A percentile compares a stretch with the other conserved stretches of the same genome.
Evolutionary conservation across 2,797 vertebrate genomes (phyloP).

Genomic region (Tamandua tetradactyla): DNA sequence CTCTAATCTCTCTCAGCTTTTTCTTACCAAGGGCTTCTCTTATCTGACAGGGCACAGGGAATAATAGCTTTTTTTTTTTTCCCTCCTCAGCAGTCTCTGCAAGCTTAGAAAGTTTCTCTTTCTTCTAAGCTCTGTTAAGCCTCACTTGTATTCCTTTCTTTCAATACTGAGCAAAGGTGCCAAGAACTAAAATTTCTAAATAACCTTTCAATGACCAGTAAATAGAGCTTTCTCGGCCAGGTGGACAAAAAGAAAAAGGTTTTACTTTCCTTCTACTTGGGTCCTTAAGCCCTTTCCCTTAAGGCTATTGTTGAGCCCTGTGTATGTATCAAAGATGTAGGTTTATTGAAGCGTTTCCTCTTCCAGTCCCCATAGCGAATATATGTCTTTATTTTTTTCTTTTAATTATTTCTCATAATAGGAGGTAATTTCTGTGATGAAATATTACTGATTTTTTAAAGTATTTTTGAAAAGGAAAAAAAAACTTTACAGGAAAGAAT

Average conservation of each 20-base stretch:
- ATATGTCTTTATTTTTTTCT: background rate
- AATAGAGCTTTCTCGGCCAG: slow-evolving; percentile 13
- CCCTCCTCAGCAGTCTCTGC: background rate
- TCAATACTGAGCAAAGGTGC: background rate
- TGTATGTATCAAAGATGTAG: background rate
- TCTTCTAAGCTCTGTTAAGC: slow-evolving; percentile 31
- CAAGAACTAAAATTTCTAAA: slow-evolving; percentile 41
- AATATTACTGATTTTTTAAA: background rate
- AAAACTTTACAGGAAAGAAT: background rate
- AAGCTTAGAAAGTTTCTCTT: background rate
- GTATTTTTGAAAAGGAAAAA: background rate
- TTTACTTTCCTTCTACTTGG: background rate
- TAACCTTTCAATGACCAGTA: background rate
- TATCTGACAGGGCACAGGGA: background rate
- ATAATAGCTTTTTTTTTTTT: slow-evolving; percentile 6
- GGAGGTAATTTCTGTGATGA: background rate
- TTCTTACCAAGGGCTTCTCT: slow-evolving; percentile 36
- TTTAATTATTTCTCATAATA: background rate
- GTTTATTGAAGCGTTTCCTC: background rate
- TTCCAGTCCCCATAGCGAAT: background rate
- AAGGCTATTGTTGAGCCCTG: background rate
- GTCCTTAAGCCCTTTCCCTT: background rate
- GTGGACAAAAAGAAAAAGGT: background rate
- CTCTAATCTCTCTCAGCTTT: slow-evolving; percentile 43
- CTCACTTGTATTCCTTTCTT: slow-evolving; percentile 36